Percentiles rank a stretch among this genome's conserved stretches.
These are phyloP conservation scores for Zaprionus capensis DNA, from an alignment of 1,140 invertebrate species.

Conservation along the genomic window DNA sequence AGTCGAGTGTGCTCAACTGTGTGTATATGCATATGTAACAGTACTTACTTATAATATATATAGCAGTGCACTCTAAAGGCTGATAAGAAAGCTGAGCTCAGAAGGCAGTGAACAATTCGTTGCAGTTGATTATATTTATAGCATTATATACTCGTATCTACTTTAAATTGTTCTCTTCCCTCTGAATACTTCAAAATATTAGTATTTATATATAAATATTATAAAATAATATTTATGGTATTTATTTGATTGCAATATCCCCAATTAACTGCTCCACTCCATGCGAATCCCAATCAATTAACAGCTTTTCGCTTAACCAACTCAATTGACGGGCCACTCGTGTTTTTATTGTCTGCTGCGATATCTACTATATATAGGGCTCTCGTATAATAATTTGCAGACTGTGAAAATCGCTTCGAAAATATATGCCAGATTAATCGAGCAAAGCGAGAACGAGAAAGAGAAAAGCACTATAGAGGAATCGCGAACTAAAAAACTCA, in stretches of 20 bases:
- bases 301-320: conserved; percentile 6
- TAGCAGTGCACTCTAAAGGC: too few relatives aligned
- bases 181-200: neutral
- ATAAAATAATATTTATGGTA: neutral
- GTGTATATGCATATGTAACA: too few relatives aligned
- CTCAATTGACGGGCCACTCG: neutral
- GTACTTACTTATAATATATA: too few relatives aligned
- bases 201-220: neutral
- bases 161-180: too few relatives aligned
- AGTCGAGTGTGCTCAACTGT: too few relatives aligned
- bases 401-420: conserved; percentile 17
- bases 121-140: too few relatives aligned
- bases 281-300: conserved; percentile 44
- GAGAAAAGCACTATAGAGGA: conserved; percentile 3
- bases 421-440: conserved; percentile 32
- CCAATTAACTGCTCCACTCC: neutral
- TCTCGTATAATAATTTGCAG: conserved; percentile 28
- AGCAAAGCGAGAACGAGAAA: neutral
- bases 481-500: conserved; percentile 49
- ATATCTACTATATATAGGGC: neutral
- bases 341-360: neutral
- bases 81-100: too few relatives aligned
- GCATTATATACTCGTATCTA: too few relatives aligned
- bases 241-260: neutral
- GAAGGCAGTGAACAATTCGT: too few relatives aligned